A percentile compares a stretch with the other conserved stretches of the same genome.
These are phyloP conservation scores for Echeneis naucrates DNA, from an alignment of 2,797 vertebrate species.

Conservation along the genomic window DNA sequence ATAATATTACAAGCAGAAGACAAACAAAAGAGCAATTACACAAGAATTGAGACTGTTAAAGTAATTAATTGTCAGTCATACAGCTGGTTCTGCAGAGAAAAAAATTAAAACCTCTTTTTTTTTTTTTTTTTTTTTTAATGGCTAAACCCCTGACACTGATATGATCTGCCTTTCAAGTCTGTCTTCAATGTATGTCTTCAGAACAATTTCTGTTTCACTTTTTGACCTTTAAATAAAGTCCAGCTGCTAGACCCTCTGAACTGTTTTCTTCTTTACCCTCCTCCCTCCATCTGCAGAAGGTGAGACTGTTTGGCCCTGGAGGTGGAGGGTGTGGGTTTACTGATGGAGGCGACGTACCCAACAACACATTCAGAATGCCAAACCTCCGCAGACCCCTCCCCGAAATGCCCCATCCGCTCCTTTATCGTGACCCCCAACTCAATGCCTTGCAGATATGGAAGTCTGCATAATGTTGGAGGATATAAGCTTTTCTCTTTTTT, in stretches of 20 bases:
- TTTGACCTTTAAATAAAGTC: constrained; percentile 83
- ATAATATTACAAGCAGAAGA: constrained; percentile 21
- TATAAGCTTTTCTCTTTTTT: constrained; percentile 59
- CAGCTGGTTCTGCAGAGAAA: constrained; percentile 14
- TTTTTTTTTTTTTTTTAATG: constrained; percentile 39
- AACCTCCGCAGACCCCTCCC: constrained; percentile 24
- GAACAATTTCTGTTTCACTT: constrained; percentile 79
- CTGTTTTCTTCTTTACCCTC: constrained; percentile 61
- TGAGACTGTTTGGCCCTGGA: constrained; percentile 66
- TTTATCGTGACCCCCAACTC: constrained; percentile 57
- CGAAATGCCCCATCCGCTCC: constrained; percentile 38
- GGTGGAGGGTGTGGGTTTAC: constrained; percentile 54
- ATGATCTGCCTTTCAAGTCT: constrained; percentile 81
- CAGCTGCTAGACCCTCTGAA: constrained; percentile 80
- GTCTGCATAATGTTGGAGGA: constrained; percentile 70
- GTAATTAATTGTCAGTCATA: constrained; percentile 43
- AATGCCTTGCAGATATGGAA: constrained; percentile 70
- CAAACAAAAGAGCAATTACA: constrained; percentile 39
- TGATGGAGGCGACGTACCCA: constrained; percentile 36
- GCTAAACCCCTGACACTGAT: constrained; percentile 71
- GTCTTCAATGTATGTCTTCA: no score
- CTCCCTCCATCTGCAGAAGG: constrained; percentile 67
- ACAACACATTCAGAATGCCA: constrained; percentile 48
- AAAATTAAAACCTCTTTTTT: constrained; percentile 39
- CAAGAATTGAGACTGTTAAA: constrained; percentile 27